These are phyloP conservation scores for Turdus rufiventris DNA, from an alignment of 2,113 vertebrate species.

Conservation along the genomic window DNA sequence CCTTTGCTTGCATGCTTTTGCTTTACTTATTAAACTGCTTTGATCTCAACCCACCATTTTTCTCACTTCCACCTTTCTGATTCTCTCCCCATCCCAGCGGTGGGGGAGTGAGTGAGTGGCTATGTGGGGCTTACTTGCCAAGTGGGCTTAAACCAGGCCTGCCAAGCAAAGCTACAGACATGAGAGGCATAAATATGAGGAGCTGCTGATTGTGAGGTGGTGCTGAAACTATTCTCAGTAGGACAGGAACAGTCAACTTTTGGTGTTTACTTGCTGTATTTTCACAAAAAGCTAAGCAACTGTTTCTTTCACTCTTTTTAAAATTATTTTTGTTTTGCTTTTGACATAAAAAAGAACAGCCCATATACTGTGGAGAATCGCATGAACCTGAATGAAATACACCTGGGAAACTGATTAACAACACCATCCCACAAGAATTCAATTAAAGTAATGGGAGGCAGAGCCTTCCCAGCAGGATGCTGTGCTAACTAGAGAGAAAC, in stretches of 20 bases:
- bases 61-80: background rate
- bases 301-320: background rate
- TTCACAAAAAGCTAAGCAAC: background rate
- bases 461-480: constrained; percentile 29
- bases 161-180: background rate
- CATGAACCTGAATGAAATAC: background rate
- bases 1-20: background rate
- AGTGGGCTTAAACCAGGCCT: background rate
- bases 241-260: background rate
- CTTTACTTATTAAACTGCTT: background rate
- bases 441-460: background rate
- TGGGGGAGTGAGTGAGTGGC: background rate
- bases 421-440: background rate
- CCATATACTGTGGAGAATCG: background rate
- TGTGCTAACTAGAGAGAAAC: background rate
- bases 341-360: background rate
- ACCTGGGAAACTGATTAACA: background rate
- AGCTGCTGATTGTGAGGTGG: background rate
- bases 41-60: background rate
- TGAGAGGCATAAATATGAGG: background rate
- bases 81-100: background rate
- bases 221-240: background rate
- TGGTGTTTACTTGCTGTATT: background rate
- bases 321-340: background rate
- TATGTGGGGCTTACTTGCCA: no score